Conservation (phyloP, 2,113 vertebrate species). For the Gulo gulo region DNA sequence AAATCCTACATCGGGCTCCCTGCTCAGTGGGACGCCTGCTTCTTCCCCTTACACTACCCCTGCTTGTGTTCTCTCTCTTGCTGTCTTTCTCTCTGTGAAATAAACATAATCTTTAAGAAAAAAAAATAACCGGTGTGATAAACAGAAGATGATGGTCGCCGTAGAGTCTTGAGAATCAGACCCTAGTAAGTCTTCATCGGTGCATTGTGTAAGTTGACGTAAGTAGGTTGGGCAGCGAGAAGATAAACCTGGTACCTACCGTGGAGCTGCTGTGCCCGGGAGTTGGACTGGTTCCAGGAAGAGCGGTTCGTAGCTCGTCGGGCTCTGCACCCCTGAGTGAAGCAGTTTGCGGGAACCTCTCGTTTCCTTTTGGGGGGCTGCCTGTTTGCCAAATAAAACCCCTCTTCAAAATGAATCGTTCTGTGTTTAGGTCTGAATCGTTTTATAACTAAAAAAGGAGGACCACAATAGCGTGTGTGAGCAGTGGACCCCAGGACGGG, state of each 20-base stretch:
- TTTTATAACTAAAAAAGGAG: not conserved
- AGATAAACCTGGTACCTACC: not conserved
- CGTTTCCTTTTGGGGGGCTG: not conserved
- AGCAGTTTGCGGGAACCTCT: not conserved
- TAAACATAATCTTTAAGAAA: no score
- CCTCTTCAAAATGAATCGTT: not conserved
- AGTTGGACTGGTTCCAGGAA: not conserved
- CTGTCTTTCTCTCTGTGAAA: no score
- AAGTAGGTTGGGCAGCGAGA: not conserved
- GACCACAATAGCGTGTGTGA: not conserved
- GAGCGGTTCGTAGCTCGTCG: not conserved
- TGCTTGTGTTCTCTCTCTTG: no score
- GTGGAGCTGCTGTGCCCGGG: not conserved
- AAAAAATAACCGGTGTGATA: not conserved
- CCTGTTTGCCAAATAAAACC: not conserved
- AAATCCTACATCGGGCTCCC: fast-evolving
- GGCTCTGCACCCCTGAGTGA: not conserved
- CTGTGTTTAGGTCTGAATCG: not conserved
- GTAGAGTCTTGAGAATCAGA: not conserved
- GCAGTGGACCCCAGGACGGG: not conserved
- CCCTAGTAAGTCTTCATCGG: not conserved
- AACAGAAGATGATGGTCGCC: not conserved
- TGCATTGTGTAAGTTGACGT: not conserved
- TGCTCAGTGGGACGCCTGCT: no score
- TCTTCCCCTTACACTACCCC: no score